These are phyloP conservation scores for Paramuricea clavata DNA, from an alignment of 92 coral and sea anemone species.

Conservation along the genomic window DNA sequence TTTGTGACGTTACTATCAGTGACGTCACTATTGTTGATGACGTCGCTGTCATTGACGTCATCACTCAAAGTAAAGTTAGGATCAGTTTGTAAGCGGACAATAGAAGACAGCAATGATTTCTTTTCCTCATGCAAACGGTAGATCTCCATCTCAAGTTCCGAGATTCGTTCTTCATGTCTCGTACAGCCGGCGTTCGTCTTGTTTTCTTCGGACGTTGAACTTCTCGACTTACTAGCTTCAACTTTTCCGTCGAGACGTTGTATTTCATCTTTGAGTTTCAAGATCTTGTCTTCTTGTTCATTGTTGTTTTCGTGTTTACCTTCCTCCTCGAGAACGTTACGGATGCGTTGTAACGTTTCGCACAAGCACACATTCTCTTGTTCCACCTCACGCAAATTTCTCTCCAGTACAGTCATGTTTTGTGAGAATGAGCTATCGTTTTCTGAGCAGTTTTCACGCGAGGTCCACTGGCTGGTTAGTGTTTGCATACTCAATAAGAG, in stretches of 20 bases:
- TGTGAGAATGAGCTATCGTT: not conserved
- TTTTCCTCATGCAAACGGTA: constrained; percentile 86
- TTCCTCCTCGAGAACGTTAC: constrained; percentile 31
- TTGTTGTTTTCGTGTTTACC: not conserved
- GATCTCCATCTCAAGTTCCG: constrained; percentile 87
- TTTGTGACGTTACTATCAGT: not conserved
- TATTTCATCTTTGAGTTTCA: constrained; percentile 80
- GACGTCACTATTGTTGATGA: not conserved
- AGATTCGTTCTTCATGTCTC: constrained; percentile 42
- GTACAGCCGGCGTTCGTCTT: not conserved
- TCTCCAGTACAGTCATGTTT: constrained; percentile 10
- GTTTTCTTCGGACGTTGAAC: not conserved
- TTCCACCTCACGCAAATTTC: constrained; percentile 28
- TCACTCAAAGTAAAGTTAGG: constrained; percentile 49
- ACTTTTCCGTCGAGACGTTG: constrained; percentile 19
- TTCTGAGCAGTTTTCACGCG: not conserved
- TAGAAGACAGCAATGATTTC: constrained; percentile 72
- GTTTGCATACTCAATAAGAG: constrained; percentile 29
- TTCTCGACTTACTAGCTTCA: not conserved
- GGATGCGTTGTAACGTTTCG: constrained; percentile 35
- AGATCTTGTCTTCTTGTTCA: not conserved
- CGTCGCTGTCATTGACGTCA: constrained; percentile 38
- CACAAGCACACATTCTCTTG: constrained; percentile 7
- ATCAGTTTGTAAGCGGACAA: constrained; percentile 41
- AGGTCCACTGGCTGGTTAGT: not conserved